Percentiles rank a stretch among this genome's conserved stretches.
Conservation (phyloP, 2,888 invertebrate species). For the Dryomyza anilis region DNA sequence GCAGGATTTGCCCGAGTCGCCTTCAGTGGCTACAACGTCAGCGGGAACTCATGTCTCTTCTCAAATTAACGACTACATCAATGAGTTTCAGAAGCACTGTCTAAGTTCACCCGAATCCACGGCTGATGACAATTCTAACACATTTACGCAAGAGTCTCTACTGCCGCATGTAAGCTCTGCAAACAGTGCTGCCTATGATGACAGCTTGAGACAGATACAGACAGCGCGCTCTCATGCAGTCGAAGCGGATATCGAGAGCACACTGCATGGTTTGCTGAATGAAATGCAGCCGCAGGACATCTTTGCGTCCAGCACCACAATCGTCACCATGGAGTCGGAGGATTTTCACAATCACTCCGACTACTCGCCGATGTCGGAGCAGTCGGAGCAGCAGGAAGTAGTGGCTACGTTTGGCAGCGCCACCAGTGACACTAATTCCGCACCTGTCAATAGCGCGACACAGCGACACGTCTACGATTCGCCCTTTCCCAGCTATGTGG, state of each 20-base stretch:
- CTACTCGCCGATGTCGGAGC: constrained; percentile 46
- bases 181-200: no score
- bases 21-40: background rate
- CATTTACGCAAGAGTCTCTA: background rate
- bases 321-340: constrained; percentile 37
- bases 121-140: constrained; percentile 17
- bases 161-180: background rate
- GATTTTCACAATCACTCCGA: constrained; percentile 51
- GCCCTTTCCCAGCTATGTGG: constrained; percentile 30
- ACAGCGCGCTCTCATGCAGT: constrained; percentile 27
- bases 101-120: constrained; percentile 37
- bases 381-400: constrained; percentile 3
- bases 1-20: background rate
- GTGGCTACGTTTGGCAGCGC: background rate
- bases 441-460: background rate
- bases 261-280: constrained; percentile 51
- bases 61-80: constrained; percentile 48
- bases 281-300: constrained; percentile 56
- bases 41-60: constrained; percentile 16
- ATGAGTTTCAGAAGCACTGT: constrained; percentile 51
- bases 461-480: background rate
- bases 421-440: background rate
- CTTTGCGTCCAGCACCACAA: constrained; percentile 46
- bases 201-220: constrained; percentile 3
- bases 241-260: constrained; percentile 53